Base-by-base conservation (phyloP, 2,888 invertebrate genomes). In the Melinaea menophilus region DNA sequence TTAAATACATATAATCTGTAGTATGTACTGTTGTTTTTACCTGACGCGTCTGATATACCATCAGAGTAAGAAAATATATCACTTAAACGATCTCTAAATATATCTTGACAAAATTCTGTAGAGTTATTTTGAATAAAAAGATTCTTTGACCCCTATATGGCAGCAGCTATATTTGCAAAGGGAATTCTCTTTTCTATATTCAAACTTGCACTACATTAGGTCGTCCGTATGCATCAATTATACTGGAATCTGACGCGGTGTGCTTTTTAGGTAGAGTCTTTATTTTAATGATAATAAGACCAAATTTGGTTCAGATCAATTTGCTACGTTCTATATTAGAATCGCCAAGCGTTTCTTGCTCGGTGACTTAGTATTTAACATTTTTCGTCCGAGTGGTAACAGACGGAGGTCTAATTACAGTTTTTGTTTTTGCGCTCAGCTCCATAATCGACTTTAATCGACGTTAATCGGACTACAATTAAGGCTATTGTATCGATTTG, bases 401-500 rank as follows among this genome's bases (percentile, higher is more conserved):
- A 63, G 59, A 61, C 63, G 67, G 58, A 37, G 70, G 69, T 72
- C 75, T 79, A 80, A 80, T 81, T 79, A 77, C 76, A 76, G 76
- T 75, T 80, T 74, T 70, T 72, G 78, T 82, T 83, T 81, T 82
- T 82, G 76, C 77, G 67, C 73, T 75, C 75, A 71, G 72, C 62
- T 55, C 79, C 77, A 77, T 82, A 83, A 81, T 80, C 80, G 80
- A 70, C 70, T 74, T 76, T 81, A 83, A 84, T 81, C 80, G 80
- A 70, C 70, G 74, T 76, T 82, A 83, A 84, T 81, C 81, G 82
- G 71, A 68, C 71, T 63, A 74, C 79, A 81, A 85, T 85, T 85
- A 84, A 80, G 74, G 68, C 78, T 80, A 82, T 83, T 80, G 79
- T 79, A 81, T 80, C 81, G 81, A 77, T 79, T 80, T 74, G 75